Conservation (phyloP, 2,113 vertebrate genomes). For the Centropus bengalensis region DNA sequence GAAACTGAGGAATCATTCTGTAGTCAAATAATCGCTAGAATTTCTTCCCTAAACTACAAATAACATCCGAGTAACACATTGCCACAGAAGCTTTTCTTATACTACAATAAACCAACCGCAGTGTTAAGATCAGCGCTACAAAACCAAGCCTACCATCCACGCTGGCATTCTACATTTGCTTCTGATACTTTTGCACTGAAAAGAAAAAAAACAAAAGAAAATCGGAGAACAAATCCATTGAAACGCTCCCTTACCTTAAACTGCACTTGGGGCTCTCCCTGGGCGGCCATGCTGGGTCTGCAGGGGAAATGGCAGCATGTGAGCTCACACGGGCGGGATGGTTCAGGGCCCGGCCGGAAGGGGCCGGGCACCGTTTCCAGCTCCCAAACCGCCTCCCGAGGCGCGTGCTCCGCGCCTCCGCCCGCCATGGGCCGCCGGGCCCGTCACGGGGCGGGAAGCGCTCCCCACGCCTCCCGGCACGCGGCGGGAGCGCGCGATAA, state of each 20-base stretch:
- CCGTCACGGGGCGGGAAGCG: neutral
- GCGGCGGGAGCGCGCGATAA: neutral
- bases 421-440: neutral
- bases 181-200: fast-evolving
- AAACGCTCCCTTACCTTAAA: constrained; percentile 75
- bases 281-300: constrained; percentile 81
- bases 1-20: neutral
- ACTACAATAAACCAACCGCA: fast-evolving
- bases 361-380: neutral
- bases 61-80: fast-evolving
- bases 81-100: fast-evolving
- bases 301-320: constrained; percentile 22
- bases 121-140: neutral
- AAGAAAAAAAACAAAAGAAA: fast-evolving
- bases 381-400: neutral
- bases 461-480: neutral
- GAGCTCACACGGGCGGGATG: neutral
- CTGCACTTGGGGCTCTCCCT: constrained; percentile 85
- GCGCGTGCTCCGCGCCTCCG: neutral
- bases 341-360: neutral
- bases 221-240: too few species aligned
- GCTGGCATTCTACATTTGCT: fast-evolving
- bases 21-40: fast-evolving
- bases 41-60: neutral
- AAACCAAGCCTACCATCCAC: neutral